Evolutionary conservation across 2,113 vertebrate species (phyloP).

Genomic region (Pongo abelii): DNA sequence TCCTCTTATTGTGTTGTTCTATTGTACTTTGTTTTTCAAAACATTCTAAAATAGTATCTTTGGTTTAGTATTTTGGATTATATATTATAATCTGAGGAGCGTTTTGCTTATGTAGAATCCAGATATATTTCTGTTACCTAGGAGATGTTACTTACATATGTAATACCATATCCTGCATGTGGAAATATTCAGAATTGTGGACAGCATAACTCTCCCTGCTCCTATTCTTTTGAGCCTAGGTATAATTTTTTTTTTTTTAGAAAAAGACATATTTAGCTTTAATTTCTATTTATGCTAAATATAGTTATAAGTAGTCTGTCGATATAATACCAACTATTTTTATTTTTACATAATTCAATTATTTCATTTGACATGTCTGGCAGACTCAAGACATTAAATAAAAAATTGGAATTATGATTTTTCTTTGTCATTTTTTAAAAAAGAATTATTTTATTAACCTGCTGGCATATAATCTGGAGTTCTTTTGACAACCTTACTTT

Average conservation of each 20-base stretch:
- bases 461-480: not conserved
- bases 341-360: conserved; percentile 42
- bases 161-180: not conserved
- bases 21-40: not conserved
- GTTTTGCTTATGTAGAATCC: not conserved
- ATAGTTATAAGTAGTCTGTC: conserved; percentile 18
- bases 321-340: conserved; percentile 17
- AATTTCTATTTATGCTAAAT: conserved; percentile 16
- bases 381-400: not conserved
- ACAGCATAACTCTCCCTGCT: not conserved
- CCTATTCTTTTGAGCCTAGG: not conserved
- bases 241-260: not conserved
- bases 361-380: conserved; percentile 25
- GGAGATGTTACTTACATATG: not conserved
- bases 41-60: not conserved
- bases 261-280: not conserved
- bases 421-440: not conserved
- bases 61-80: not conserved
- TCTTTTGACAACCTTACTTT: conserved; percentile 16
- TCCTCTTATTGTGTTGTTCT: not conserved
- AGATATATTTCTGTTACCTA: not conserved
- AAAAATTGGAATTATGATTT: conserved; percentile 17
- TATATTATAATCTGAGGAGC: not conserved
- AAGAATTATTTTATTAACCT: not conserved
- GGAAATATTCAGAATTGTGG: not conserved